Conservation (phyloP, 2,888 invertebrate genomes). For the Cremastinae sp. region DNA sequence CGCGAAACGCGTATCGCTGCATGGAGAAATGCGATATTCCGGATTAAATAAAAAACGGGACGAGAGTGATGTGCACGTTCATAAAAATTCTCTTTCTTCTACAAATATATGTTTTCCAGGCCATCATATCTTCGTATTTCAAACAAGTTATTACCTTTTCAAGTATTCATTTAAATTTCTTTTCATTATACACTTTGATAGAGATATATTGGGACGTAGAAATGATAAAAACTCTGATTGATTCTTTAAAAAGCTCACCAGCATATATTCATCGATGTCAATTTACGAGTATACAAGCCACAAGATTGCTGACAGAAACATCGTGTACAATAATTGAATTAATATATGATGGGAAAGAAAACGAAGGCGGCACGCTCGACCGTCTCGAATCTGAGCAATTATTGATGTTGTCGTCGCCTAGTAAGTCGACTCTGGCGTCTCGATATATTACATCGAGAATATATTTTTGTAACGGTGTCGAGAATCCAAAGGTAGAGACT, state of each 20-base stretch:
- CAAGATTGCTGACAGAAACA: slow-evolving; percentile 25
- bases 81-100: background rate
- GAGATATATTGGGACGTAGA: too few species aligned
- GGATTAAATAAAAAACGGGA: slow-evolving; percentile 21
- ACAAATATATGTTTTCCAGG: background rate
- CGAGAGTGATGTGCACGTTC: slow-evolving; percentile 21
- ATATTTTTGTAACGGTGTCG: slow-evolving; percentile 40
- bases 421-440: slow-evolving; percentile 29
- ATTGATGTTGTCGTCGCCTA: slow-evolving; percentile 41
- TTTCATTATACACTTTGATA: too few species aligned
- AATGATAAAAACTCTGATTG: background rate
- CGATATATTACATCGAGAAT: background rate
- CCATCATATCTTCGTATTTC: too few species aligned
- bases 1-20: background rate
- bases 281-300: background rate
- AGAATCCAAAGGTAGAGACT: slow-evolving; percentile 24
- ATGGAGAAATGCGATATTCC: slow-evolving; percentile 48
- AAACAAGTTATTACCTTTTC: too few species aligned
- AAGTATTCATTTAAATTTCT: too few species aligned
- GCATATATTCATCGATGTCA: background rate
- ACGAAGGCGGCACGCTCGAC: background rate
- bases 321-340: slow-evolving; percentile 35
- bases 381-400: slow-evolving; percentile 27
- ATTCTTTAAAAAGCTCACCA: background rate
- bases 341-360: slow-evolving; percentile 12